Base-by-base conservation (phyloP, 1,140 invertebrate species). In the Mya arenaria region DNA sequence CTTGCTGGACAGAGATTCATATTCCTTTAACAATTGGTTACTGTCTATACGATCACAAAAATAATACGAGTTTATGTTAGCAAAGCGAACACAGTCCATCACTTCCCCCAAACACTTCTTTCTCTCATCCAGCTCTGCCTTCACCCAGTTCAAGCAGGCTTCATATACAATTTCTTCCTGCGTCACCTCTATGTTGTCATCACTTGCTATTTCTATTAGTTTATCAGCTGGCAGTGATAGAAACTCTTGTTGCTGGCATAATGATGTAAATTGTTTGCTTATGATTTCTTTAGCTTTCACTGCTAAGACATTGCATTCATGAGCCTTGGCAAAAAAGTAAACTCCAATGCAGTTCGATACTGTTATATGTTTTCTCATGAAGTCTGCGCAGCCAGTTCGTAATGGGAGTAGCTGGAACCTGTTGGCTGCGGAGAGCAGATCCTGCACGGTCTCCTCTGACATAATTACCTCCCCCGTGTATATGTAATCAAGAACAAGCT, bases 61-160 rank as follows among this genome's bases (percentile, higher is more conserved):
- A 89, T 94, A 95, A 86, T 95, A 95, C 0, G 94, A 94, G 81
- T 93, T 94, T 52, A 95, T 89, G 60, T 94, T 92, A 23, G 94
- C 94, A 85, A 95, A 90, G 34, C 94, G 87, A 10, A 95, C 94
- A 88, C 94, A 93, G 75, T 93, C 93, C 83, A 95, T 89, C 37
- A 95, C 92, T 89, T 93, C 84, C 19, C 78, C 84, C 8, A 91
- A 58, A 72, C 88, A 62, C 28, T 63, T 23, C 25, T 82, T 84
- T 37, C 91, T 65, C 1, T 83, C 75, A 3, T 91, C 87, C 8
- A 89, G 87, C 82, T 93, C 90, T 56, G 94, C 90, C 37, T 93
- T 90, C 48, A 94, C 90, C 94, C 95, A 95, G 37, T 89, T 84
- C 39, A 94, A 89, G 28, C 93, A 93, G 32, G 94, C 94, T 85